Conservation (phyloP, 2,888 invertebrate genomes). For the Geophilus truncorum region DNA sequence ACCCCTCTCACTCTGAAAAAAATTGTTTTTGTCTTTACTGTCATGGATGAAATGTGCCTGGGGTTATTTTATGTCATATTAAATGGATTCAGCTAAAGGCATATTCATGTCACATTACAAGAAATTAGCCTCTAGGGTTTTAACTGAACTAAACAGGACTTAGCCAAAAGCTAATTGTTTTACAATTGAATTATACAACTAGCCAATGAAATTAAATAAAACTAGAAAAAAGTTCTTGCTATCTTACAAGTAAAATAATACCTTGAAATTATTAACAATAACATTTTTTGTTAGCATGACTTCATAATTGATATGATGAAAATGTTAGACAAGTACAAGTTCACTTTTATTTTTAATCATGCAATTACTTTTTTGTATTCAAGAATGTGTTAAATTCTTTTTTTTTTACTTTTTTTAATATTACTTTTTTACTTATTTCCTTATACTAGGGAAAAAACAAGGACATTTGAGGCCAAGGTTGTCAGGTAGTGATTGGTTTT, state of each 20-base stretch:
- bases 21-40: not conserved
- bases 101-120: too few species aligned
- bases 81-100: too few species aligned
- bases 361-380: not conserved
- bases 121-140: too few species aligned
- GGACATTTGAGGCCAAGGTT: constrained; percentile 4
- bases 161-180: too few species aligned
- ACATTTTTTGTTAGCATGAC: too few species aligned
- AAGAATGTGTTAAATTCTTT: not conserved
- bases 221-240: too few species aligned
- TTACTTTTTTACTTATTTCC: not conserved
- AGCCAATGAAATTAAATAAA: too few species aligned
- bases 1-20: not conserved
- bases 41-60: not conserved
- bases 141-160: too few species aligned
- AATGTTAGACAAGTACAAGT: not conserved
- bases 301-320: not conserved
- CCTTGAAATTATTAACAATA: too few species aligned
- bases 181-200: too few species aligned
- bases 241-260: too few species aligned
- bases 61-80: not conserved
- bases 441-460: not conserved
- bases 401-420: not conserved
- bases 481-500: constrained; percentile 5
- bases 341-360: not conserved